Percentiles rank a stretch among this genome's conserved stretches.
phyloP scores from a whole-genome alignment of 2,797 vertebrate species.

The Nyctalus aviator region DNA sequence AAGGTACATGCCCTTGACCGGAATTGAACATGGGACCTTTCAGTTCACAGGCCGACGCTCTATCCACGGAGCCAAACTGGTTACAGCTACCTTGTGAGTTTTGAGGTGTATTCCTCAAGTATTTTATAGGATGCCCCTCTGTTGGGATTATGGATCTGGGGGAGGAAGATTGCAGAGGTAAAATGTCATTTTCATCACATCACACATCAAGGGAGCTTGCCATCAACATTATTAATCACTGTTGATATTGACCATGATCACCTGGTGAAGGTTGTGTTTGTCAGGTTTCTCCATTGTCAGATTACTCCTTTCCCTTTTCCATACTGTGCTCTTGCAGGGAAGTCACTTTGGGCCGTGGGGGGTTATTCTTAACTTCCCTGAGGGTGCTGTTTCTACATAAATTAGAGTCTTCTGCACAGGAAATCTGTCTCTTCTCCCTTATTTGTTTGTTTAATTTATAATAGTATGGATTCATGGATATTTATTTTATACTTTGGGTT shows the following conservation, averaged over 20 bases:
- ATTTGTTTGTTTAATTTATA: neutral
- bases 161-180: neutral
- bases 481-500: slow-evolving; percentile 35
- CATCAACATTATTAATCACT: neutral
- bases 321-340: neutral
- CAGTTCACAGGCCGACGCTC: no score
- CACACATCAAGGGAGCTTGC: neutral
- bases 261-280: neutral
- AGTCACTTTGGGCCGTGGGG: neutral
- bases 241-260: neutral
- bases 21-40: no score
- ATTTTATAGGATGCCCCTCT: slow-evolving; percentile 3
- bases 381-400: neutral
- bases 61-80: no score
- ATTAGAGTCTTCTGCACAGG: neutral
- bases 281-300: neutral
- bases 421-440: neutral
- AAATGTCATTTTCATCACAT: slow-evolving; percentile 34
- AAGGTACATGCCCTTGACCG: no score
- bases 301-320: neutral
- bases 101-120: neutral
- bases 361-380: neutral
- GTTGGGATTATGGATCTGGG: neutral
- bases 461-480: neutral
- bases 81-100: neutral